Conservation (phyloP, 2,113 vertebrate genomes). For the Ammodytes dubius region DNA sequence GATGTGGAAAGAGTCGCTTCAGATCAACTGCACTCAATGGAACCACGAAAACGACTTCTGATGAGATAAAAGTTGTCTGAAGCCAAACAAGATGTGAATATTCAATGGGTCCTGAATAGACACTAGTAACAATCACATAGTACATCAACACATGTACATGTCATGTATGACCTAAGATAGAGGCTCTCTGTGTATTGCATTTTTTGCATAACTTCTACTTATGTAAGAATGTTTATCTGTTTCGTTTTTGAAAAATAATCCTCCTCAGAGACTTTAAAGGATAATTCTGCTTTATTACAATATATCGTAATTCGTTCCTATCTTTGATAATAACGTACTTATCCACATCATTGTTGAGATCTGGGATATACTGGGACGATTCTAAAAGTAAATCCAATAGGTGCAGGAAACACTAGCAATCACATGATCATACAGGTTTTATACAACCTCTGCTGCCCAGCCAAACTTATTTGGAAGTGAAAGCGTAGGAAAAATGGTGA, state of each 20-base stretch:
- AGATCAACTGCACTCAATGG: conserved; percentile 14
- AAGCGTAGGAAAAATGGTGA: background rate
- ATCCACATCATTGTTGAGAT: background rate
- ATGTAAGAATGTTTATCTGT: too few species aligned
- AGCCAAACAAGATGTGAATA: background rate
- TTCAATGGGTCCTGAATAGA: background rate
- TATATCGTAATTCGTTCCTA: too few species aligned
- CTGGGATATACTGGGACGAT: background rate
- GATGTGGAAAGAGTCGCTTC: conserved; percentile 27
- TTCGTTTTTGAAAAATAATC: too few species aligned
- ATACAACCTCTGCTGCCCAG: background rate
- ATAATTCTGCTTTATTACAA: too few species aligned
- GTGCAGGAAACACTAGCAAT: background rate
- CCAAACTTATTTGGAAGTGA: background rate
- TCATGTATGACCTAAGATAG: too few species aligned
- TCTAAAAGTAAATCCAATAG: background rate
- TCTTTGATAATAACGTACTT: background rate
- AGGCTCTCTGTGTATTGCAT: background rate
- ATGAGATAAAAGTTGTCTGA: background rate
- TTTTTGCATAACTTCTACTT: background rate
- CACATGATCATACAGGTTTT: background rate
- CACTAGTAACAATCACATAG: background rate
- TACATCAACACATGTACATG: background rate
- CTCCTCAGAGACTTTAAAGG: too few species aligned
- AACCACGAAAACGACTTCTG: background rate